Base-by-base conservation (phyloP, 2,797 vertebrate species). In the Eremophila alpestris region DNA sequence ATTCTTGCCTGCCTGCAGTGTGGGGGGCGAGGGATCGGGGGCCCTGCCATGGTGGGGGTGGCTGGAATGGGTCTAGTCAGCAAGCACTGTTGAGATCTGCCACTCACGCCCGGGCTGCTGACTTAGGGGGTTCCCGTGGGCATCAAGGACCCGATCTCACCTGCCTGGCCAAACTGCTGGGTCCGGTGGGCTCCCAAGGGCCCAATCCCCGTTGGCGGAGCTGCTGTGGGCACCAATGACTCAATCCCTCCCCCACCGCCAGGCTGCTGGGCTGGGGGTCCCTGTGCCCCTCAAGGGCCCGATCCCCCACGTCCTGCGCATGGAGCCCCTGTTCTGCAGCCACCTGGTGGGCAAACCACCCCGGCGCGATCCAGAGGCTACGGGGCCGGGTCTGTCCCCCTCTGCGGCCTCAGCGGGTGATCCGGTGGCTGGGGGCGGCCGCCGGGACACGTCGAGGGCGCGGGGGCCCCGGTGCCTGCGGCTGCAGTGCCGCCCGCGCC, bases 251-350 rank as follows among this genome's bases (percentile, higher is more conserved):
- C 2, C 29, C 27, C 9, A 3, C 21, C 24, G 30, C 24, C 29
- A 46, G 30, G 40, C 40, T 36, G 40, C 54, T 38, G 38, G 38
- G 38, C 38, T 38, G 38, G 38, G 38, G 38, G 11, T 38, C 38
- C 38, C 38, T 38, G 38, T 38, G 38, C 38, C 38, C 38, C 24
- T 20, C 24, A 40, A 16, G 30, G 40, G 10, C 15, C 11, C 20
- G 29, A 24, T 21, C 8, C 3, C 8, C 14, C 6, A 32, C 1
- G 32, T 69, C 19, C 36, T n/a, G 46, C 0, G 0, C 22, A 29
- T 0, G 4, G 51, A 38, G 24, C 15, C n/a, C 18, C 18, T 9
- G 36, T 21, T 52, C 78, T 22, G 51, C 52, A 49, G 26, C 45
- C 63, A 15, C 29, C 18, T 13, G 17, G 7, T 4, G 9, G n/a